Evolutionary conservation across 2,113 vertebrate species (phyloP).

Genomic region (Pseudorhombus dupliciocellatus): DNA sequence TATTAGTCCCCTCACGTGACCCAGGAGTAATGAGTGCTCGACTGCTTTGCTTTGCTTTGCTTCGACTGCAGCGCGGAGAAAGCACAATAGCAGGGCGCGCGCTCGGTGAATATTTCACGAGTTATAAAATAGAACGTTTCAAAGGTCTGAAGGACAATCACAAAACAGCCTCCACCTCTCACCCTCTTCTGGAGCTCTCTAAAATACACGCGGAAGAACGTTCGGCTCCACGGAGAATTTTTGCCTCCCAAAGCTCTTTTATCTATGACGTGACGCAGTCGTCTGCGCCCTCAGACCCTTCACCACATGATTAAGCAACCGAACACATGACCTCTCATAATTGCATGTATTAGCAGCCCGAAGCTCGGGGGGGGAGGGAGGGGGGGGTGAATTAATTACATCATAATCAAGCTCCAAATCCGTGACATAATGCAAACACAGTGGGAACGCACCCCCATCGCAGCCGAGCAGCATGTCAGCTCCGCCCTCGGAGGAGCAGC

Average conservation of each 20-base stretch:
- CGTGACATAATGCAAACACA: constrained; percentile 52
- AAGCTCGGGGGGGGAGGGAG: neutral
- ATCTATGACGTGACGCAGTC: too few relatives aligned
- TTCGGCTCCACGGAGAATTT: too few relatives aligned
- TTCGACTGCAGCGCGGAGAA: constrained; percentile 8
- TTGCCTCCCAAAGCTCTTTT: too few relatives aligned
- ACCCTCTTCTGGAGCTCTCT: too few relatives aligned
- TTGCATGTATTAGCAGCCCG: neutral
- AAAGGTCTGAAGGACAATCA: too few relatives aligned
- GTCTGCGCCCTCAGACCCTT: too few relatives aligned
- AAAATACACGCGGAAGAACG: too few relatives aligned
- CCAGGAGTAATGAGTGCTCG: constrained; percentile 56
- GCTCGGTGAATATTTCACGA: neutral
- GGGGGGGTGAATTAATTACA: constrained; percentile 35
- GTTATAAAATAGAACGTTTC: too few relatives aligned
- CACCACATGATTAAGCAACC: too few relatives aligned
- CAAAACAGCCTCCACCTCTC: too few relatives aligned
- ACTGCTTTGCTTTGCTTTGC: constrained; percentile 34
- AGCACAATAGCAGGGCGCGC: neutral
- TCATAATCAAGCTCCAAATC: constrained; percentile 45
- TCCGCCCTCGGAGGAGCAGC: constrained; percentile 23
- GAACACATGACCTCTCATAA: neutral
- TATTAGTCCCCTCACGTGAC: constrained; percentile 70
- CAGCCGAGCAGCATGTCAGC: constrained; percentile 41
- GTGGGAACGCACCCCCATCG: constrained; percentile 18